Conservation (phyloP, 1,140 invertebrate species). For the Macrotrachela quadricornifera region DNA sequence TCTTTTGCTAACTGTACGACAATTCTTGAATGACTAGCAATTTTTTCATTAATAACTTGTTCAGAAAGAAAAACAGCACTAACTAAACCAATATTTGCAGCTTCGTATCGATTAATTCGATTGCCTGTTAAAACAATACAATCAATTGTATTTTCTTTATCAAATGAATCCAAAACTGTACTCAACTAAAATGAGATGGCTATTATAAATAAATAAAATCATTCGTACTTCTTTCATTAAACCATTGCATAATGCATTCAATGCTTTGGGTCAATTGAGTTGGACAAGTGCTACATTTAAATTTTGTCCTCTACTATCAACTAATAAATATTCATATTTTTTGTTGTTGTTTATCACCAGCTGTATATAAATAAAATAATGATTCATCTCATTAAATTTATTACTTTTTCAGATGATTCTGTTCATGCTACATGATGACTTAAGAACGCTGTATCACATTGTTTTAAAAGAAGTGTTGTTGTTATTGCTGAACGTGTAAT, state of each 20-base stretch:
- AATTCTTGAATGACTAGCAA: constrained; percentile 65
- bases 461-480: too few species aligned
- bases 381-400: too few species aligned
- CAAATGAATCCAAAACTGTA: constrained; percentile 47
- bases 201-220: not conserved
- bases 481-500: too few species aligned
- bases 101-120: constrained; percentile 68
- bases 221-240: constrained; percentile 50
- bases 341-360: too few species aligned
- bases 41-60: constrained; percentile 58
- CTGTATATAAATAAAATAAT: too few species aligned
- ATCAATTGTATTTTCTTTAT: constrained; percentile 51
- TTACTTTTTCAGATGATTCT: too few species aligned
- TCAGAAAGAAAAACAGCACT: constrained; percentile 75
- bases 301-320: too few species aligned
- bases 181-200: too few species aligned
- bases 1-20: constrained; percentile 74
- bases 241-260: constrained; percentile 76
- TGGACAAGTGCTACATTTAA: constrained; percentile 55
- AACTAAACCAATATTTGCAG: constrained; percentile 65
- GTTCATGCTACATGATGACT: too few species aligned
- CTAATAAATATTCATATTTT: too few species aligned
- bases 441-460: too few species aligned
- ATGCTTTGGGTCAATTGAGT: constrained; percentile 66
- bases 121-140: constrained; percentile 67